Base-by-base conservation (phyloP, 2,113 vertebrate species). In the Panthera uncia region DNA sequence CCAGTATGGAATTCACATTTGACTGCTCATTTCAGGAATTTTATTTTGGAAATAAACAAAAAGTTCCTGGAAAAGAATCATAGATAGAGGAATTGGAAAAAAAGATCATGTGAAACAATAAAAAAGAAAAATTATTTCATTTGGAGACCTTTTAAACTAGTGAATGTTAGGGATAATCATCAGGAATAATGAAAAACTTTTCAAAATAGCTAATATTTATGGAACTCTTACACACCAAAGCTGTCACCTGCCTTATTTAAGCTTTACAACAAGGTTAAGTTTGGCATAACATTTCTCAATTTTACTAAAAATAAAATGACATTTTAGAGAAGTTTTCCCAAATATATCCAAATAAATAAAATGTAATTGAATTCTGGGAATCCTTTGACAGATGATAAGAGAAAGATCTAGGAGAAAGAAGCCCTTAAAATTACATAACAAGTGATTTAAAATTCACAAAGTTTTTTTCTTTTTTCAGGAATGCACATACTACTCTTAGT, bases 41-140 rank as follows among this genome's bases (percentile, higher is more conserved):
- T 76, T 87, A 63, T 31, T 85, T 68, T 87, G 36, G 50, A 94
- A 94, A 78, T 50, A 91, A 93, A 74, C 33, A 74, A 66, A 87
- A 73, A 71, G 38, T 76, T 94, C n/a, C 80, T 68, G 18, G 52
- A 55, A 61, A 63, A 91, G 73, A 71, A 45, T 52, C 33, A 69
- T 71, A n/a, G 25, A 6, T 88, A 79, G 41, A 50, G 27, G 14
- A 78, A 68, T 41, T 87, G 5, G 63, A 5, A 4, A 1, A 57
- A 79, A 80, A 6, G 76, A 5, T 65, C 11, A 96, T 38, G 23
- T 76, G 9, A 89, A 81, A 93, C 82, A 33, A 95, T 41, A 94
- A 82, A 94, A 88, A 92, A 68, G n/a, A 50, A 52, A 89, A 55
- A 92, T 78, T 57, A 88, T 36, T 91, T 89, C n/a, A 21, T 73